Evolutionary conservation across 2,888 invertebrate genomes (phyloP).

Genomic region (Dione vanillae): DNA sequence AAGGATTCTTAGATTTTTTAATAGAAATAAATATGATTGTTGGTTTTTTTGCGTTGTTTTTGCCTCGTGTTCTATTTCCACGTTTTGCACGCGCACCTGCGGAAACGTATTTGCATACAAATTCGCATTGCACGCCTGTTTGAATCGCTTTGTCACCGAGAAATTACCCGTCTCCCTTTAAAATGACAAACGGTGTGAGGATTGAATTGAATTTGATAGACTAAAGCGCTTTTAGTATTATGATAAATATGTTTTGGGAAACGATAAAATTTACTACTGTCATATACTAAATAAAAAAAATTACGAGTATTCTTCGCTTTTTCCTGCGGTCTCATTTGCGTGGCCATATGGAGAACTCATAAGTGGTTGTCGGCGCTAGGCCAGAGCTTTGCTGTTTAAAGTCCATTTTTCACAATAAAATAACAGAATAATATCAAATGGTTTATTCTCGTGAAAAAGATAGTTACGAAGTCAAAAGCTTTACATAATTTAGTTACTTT

Average conservation of each 20-base stretch:
- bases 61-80: not conserved
- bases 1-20: not conserved
- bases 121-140: conserved; percentile 28
- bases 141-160: conserved; percentile 28
- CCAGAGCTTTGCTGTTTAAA: no score
- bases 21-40: not conserved
- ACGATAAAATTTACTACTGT: not conserved
- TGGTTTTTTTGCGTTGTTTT: not conserved
- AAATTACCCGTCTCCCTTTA: conserved; percentile 24
- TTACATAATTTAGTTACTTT: no score
- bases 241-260: conserved; percentile 1
- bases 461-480: no score
- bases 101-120: conserved; percentile 30
- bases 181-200: conserved; percentile 25
- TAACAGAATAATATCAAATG: no score
- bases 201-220: conserved; percentile 26
- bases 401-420: no score
- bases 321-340: no score
- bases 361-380: no score
- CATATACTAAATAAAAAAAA: no score
- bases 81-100: conserved; percentile 29
- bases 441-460: no score
- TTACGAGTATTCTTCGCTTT: no score
- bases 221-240: conserved; percentile 3
- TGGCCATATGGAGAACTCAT: no score